Conservation (phyloP, 2,113 vertebrate species). For the Misgurnus mizolepis region DNA sequence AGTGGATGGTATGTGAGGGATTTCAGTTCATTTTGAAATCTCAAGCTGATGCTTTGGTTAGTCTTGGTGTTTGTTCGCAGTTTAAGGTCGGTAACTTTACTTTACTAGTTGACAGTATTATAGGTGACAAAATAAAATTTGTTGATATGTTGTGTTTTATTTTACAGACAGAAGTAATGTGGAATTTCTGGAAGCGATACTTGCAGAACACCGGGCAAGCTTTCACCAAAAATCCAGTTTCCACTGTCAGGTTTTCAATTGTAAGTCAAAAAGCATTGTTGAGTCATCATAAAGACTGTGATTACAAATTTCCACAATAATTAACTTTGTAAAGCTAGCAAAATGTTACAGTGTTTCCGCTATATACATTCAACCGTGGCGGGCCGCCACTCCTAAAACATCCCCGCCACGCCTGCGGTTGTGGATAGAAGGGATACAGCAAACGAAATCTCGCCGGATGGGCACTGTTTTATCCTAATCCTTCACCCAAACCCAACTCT, state of each 20-base stretch:
- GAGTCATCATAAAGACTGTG: too few species aligned
- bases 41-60: constrained; percentile 85
- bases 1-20: constrained; percentile 89
- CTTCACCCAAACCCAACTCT: too few species aligned
- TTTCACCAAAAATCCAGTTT: constrained; percentile 70
- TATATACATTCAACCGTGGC: too few species aligned
- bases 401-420: too few species aligned
- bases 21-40: constrained; percentile 88
- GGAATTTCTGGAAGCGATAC: constrained; percentile 85
- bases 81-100: constrained; percentile 80
- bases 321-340: too few species aligned
- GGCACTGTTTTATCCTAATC: too few species aligned
- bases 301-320: too few species aligned
- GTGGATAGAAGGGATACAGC: too few species aligned
- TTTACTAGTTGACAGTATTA: not conserved
- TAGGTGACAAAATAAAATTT: not conserved
- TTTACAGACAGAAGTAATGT: constrained; percentile 79
- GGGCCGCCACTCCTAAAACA: too few species aligned
- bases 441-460: too few species aligned
- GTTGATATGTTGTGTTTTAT: not conserved
- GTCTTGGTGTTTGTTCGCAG: constrained; percentile 77
- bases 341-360: too few species aligned
- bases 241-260: constrained; percentile 8
- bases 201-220: constrained; percentile 86
- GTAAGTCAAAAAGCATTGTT: constrained; percentile 57